Evolutionary conservation across 2,888 invertebrate genomes (phyloP), one percentile per base, ranked within the genome.

Genomic region (Tipula unca): DNA sequence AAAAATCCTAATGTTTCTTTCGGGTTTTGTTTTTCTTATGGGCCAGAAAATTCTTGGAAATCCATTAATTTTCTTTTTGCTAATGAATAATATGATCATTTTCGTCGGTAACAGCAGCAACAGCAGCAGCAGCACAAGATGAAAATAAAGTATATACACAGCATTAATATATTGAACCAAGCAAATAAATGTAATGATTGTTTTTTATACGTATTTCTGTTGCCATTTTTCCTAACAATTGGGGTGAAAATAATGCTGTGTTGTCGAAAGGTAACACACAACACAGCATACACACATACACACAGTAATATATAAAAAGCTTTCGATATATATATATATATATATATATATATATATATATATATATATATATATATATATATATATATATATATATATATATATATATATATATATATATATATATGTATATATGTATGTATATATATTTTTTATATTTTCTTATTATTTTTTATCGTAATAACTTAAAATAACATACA

Each of bases 401-500:
- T 17, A 48, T 17, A 17, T 48, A 48, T 48, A 17, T 69, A 69
- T n/a, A 69, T 69, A 69, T 48, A 17, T 17, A 48, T 17, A 17
- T 48, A 48, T 48, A 17, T 69, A 69, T n/a, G n/a, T n/a, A 69
- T 69, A 69, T 48, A 17, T 17, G 17, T 17, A 17, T 48, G 17
- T 48, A 17, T 69, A 69, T 69, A 69, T 25, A 69, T 25, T 25
- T 69, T 69, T 25, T 69, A 69, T 69, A 10, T 25, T 69, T 25
- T 69, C 20, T 69, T 69, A 25, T 69, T 69, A 25, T 69, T 69
- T 69, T 69, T 69, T 69, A 69, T 69, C 69, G 69, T 69, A 69
- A 69, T 69, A 69, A 69, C 69, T 69, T 69, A 69, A 69, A 69
- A 69, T 69, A 69, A 69, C 69, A 69, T 69, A 69, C n/a, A 48